Percentiles rank a stretch among this genome's conserved stretches.
Conservation (phyloP, 2,888 invertebrate genomes). For the Melinopterus prodromus region DNA sequence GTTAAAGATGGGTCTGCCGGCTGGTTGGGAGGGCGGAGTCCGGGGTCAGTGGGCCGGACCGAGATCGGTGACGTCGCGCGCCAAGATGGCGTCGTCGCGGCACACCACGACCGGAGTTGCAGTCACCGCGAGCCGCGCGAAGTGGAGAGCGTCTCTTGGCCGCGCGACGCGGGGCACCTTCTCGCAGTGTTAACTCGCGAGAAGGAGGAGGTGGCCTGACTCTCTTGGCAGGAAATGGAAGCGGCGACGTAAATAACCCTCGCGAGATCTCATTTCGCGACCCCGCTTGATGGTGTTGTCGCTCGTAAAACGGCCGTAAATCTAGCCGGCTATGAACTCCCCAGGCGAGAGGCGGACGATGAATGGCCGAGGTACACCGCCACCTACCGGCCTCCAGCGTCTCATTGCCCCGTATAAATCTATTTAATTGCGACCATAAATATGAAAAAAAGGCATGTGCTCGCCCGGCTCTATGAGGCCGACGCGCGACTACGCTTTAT, state of each 20-base stretch:
- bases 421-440: conserved; percentile 30
- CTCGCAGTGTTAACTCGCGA: conserved; percentile 9
- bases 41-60: conserved; percentile 64
- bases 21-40: conserved; percentile 63
- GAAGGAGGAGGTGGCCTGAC: conserved; percentile 11
- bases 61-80: conserved; percentile 64
- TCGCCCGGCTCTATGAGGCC: not conserved
- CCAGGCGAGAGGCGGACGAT: conserved; percentile 34
- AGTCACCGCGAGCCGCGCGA: conserved; percentile 39
- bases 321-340: conserved; percentile 46
- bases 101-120: conserved; percentile 43
- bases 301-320: conserved; percentile 53
- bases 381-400: conserved; percentile 23
- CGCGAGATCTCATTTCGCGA: conserved; percentile 52
- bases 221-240: conserved; percentile 47
- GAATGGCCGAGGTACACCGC: conserved; percentile 31
- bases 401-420: conserved; percentile 28
- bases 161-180: not conserved
- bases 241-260: conserved; percentile 48
- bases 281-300: conserved; percentile 50
- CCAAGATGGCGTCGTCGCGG: conserved; percentile 63
- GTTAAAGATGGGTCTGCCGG: conserved; percentile 62
- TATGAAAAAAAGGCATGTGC: not conserved
- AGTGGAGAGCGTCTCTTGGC: conserved; percentile 21
- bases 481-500: not conserved